A percentile compares a stretch with the other conserved stretches of the same genome.
phyloP scores from a whole-genome alignment of 1,140 invertebrate species.

The Hetaerina americana region DNA sequence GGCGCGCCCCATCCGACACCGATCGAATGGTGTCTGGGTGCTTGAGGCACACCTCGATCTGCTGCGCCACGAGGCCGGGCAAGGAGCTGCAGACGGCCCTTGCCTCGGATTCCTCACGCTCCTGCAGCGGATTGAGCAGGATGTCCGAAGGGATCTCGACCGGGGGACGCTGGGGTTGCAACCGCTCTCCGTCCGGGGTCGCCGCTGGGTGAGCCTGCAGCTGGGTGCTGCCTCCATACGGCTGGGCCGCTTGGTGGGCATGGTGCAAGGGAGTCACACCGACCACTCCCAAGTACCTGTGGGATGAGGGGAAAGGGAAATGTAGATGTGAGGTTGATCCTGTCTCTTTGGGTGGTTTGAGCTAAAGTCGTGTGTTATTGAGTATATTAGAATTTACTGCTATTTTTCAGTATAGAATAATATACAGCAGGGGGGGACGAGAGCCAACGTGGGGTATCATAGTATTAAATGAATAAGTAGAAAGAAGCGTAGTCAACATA shows the following conservation, averaged over 20 bases:
- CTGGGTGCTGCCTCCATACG: background rate
- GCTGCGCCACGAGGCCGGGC: conserved; percentile 31
- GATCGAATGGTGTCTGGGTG: conserved; percentile 34
- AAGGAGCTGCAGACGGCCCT: conserved; percentile 23
- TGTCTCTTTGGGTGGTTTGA: no score
- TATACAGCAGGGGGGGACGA: no score
- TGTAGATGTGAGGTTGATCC: no score
- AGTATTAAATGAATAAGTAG: no score
- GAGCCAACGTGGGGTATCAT: no score
- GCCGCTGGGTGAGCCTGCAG: background rate
- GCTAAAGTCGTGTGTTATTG: no score
- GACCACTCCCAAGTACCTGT: background rate
- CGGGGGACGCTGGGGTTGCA: background rate
- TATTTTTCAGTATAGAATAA: no score
- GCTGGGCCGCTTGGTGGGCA: background rate
- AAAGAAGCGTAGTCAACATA: no score
- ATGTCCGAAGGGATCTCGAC: no score
- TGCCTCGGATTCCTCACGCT: conserved; percentile 20
- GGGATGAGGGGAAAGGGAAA: background rate
- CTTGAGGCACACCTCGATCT: conserved; percentile 34
- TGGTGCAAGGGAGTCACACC: background rate
- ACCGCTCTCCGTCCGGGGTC: background rate
- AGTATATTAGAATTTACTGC: no score
- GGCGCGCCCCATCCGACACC: conserved; percentile 35
- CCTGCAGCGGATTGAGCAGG: conserved; percentile 10